Percentiles rank a stretch among this genome's conserved stretches.
Evolutionary conservation across 2,113 vertebrate genomes (phyloP).

Genomic region (Plestiodon gilberti): DNA sequence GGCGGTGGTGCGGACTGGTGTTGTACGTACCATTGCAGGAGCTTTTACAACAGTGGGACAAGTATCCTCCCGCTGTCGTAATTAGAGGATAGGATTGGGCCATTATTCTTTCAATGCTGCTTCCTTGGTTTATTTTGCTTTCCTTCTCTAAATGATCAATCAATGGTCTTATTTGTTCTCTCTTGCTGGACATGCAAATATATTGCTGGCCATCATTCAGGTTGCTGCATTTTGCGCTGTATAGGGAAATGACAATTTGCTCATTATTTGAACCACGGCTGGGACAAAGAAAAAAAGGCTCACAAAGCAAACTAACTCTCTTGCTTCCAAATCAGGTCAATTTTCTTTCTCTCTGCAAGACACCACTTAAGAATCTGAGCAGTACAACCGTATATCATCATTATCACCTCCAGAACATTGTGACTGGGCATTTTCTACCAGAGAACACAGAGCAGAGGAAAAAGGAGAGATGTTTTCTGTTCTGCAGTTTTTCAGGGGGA

Average conservation of each 20-base stretch:
- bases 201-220: conserved; percentile 46
- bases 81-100: too few relatives aligned
- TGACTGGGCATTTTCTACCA: conserved; percentile 63
- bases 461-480: conserved; percentile 66
- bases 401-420: conserved; percentile 59
- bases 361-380: conserved; percentile 68
- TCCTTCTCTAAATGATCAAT: conserved; percentile 74
- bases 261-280: conserved; percentile 60
- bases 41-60: background rate
- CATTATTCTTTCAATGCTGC: background rate
- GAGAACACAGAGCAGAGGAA: conserved; percentile 55
- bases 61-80: too few relatives aligned
- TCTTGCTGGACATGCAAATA: background rate
- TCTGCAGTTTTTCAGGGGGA: conserved; percentile 61
- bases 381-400: conserved; percentile 64
- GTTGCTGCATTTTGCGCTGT: conserved; percentile 19
- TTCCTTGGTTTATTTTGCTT: conserved; percentile 48
- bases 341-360: conserved; percentile 53
- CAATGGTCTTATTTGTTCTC: conserved; percentile 72
- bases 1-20: too few relatives aligned
- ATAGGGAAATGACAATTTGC: conserved; percentile 59
- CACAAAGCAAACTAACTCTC: conserved; percentile 61
- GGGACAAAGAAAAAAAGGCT: conserved; percentile 18
- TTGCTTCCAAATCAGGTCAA: conserved; percentile 59
- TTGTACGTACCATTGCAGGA: too few relatives aligned